These are phyloP conservation scores for Aethina tumida DNA, from an alignment of 1,140 invertebrate species.

Conservation along the genomic window DNA sequence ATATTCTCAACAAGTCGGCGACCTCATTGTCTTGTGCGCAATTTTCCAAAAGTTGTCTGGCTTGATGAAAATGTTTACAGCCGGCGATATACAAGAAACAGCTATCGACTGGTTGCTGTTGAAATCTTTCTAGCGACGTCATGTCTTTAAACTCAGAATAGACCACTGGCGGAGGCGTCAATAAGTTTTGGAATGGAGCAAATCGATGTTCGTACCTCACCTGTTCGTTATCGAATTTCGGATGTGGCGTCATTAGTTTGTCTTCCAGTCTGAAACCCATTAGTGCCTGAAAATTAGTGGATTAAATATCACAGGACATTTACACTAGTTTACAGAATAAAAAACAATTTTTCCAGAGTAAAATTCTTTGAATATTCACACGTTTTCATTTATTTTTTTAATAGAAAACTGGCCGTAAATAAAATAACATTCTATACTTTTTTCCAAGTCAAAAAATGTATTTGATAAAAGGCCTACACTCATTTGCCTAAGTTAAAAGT, in stretches of 20 bases:
- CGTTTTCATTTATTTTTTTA: background rate
- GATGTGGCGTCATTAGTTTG: constrained; percentile 64
- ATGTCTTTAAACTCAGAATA: constrained; percentile 38
- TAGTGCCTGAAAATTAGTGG: constrained; percentile 48
- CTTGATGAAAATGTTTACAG: constrained; percentile 86
- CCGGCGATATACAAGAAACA: constrained; percentile 64
- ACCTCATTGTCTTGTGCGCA: constrained; percentile 77
- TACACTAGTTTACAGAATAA: background rate
- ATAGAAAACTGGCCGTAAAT: background rate
- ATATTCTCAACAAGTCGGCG: constrained; percentile 63
- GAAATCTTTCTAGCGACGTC: constrained; percentile 43
- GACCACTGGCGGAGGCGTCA: constrained; percentile 77
- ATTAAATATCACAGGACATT: background rate
- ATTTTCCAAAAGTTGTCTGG: constrained; percentile 71
- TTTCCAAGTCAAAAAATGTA: background rate
- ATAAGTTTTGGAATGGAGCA: constrained; percentile 72
- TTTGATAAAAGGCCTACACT: constrained; percentile 3
- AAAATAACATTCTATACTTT: background rate
- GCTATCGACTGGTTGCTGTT: constrained; percentile 34
- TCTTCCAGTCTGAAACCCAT: constrained; percentile 61
- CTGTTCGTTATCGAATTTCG: constrained; percentile 86
- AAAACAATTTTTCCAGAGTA: background rate
- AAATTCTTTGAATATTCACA: constrained; percentile 4
- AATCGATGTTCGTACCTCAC: constrained; percentile 92
- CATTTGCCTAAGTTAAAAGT: background rate